Evolutionary conservation across 1,140 invertebrate species (phyloP), one percentile per base, ranked within the genome.

Genomic region (Ectropis grisescens): DNA sequence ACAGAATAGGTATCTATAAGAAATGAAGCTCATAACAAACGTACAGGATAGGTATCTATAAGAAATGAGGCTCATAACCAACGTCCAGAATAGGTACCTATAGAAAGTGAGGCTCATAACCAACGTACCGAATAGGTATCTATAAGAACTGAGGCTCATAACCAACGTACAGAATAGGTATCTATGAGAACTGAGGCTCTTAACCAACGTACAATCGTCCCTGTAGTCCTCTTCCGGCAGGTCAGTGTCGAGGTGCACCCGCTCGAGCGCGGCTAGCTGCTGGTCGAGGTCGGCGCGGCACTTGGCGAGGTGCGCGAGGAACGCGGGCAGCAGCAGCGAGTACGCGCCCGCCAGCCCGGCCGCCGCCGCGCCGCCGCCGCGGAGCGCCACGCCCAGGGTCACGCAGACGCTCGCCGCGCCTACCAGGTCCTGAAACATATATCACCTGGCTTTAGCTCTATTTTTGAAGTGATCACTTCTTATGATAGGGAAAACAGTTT

Each of bases 261-360:
- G 81, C 45, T 92, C 90, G 0, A 93, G 90, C 8, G 91, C 89
- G 16, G 88, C 89, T 80, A 93, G 88, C 58, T 91, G 91, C 82
- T 90, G 89, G 70, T 93, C 91, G 43, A 92, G 86, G 59, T 93
- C 91, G 2, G 91, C 87, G 34, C 91, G 85, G 67, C 91, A 90
- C 69, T 92, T 90, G 35, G 93, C 91, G 28, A 93, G 88, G 87
- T 91, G 92, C 55, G 92, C 92, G 24, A 94, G 83, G 71, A 93
- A 94, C 48, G 91, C 88, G 10, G 92, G 91, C 37, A 93, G 86
- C 31, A 93, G 75, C 11, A 94, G 85, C n/a, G 91, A 89, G 70
- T 93, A 93, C 55, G 91, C 90, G 44, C 93, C 90, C 16, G 91
- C 90, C 35, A 93, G 68, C 2, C 90, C 91, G 15, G 89, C 85